Evolutionary conservation across 2,113 vertebrate species (phyloP).

Genomic region (Chaetodon auriga): DNA sequence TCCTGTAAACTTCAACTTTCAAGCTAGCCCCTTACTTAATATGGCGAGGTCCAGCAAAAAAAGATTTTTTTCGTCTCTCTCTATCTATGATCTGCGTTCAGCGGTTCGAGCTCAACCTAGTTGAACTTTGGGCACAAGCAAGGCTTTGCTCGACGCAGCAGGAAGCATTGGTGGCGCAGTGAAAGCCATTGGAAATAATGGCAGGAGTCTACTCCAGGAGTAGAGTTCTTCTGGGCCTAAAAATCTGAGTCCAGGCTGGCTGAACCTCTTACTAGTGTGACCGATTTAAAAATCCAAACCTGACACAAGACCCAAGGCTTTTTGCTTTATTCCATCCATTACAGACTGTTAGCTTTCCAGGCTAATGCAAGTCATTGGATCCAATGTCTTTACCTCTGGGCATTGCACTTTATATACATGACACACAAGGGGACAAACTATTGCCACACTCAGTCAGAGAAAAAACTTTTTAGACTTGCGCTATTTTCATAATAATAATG

Average conservation of each 20-base stretch:
- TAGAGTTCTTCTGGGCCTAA: not conserved
- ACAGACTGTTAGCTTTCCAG: not conserved
- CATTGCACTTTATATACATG: not conserved
- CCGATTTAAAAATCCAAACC: not conserved
- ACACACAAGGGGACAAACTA: not conserved
- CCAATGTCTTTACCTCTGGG: not conserved
- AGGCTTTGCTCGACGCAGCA: too few relatives aligned
- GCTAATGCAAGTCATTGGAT: not conserved
- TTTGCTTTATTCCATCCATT: not conserved
- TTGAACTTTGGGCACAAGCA: too few relatives aligned
- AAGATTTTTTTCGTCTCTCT: not conserved
- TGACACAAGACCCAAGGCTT: not conserved
- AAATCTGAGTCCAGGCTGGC: not conserved
- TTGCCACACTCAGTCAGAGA: not conserved
- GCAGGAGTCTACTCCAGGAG: too few relatives aligned
- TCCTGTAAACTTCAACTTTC: conserved; percentile 44
- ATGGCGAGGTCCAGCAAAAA: not conserved
- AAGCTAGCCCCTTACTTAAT: conserved; percentile 1
- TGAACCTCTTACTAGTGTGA: not conserved
- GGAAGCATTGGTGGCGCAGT: too few relatives aligned
- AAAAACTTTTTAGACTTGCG: not conserved
- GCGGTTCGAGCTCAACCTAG: too few relatives aligned
- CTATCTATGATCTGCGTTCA: too few relatives aligned
- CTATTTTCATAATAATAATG: not conserved
- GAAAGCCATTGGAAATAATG: too few relatives aligned